A percentile compares a stretch with the other conserved stretches of the same genome.
Conservation (phyloP, 1,140 invertebrate species). For the Bathynomus jamesi region DNA sequence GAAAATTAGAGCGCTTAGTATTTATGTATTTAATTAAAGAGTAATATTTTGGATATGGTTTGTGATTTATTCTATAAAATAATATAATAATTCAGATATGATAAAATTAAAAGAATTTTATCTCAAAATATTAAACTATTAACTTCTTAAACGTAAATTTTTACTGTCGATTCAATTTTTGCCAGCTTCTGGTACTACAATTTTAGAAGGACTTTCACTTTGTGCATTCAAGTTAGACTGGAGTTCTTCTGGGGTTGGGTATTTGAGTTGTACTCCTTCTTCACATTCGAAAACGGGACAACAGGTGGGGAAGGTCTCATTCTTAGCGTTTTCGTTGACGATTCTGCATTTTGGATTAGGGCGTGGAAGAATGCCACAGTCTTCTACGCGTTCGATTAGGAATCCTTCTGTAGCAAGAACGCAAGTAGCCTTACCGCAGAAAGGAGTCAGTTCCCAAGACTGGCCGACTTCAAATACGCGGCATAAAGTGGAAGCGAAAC, state of each 20-base stretch:
- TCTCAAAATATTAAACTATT: too few species aligned
- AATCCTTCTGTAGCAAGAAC: constrained; percentile 2
- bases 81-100: too few species aligned
- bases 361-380: constrained; percentile 74
- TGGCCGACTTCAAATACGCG: constrained; percentile 13
- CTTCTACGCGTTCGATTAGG: constrained; percentile 64
- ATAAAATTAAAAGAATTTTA: too few species aligned
- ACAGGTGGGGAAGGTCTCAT: constrained; percentile 71
- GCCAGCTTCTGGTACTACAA: too few species aligned
- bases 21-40: too few species aligned
- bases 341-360: constrained; percentile 80
- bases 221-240: not conserved
- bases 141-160: too few species aligned
- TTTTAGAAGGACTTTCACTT: too few species aligned
- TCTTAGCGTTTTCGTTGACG: constrained; percentile 75
- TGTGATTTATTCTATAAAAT: too few species aligned
- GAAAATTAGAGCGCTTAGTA: too few species aligned
- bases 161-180: too few species aligned
- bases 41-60: too few species aligned
- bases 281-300: constrained; percentile 78
- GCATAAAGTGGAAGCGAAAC: constrained; percentile 8
- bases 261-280: constrained; percentile 70
- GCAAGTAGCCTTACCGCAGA: constrained; percentile 8
- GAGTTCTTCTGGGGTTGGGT: constrained; percentile 16
- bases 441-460: constrained; percentile 13